These are phyloP conservation scores for Acleris laterana DNA, from an alignment of 2,888 invertebrate genomes.

Conservation along the genomic window DNA sequence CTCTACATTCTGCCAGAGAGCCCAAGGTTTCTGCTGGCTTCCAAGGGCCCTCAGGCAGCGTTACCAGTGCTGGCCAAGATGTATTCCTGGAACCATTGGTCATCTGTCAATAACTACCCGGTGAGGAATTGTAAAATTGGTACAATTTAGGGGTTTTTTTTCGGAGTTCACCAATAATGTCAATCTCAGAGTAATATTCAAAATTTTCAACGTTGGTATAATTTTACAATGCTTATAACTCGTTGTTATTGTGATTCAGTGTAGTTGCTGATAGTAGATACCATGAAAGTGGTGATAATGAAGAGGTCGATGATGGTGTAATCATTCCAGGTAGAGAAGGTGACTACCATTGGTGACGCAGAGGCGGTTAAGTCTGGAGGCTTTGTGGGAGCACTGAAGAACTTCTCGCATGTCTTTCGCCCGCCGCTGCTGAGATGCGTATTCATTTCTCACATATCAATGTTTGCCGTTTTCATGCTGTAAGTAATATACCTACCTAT, in stretches of 20 bases:
- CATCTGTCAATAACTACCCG: slow-evolving; percentile 63
- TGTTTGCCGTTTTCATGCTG: slow-evolving; percentile 81
- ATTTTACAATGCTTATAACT: no score
- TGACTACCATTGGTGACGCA: slow-evolving; percentile 49
- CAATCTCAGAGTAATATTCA: no score
- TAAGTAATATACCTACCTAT: slow-evolving; percentile 55
- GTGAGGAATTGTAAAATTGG: slow-evolving; percentile 55
- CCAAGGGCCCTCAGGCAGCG: slow-evolving; percentile 85
- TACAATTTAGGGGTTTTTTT: no score
- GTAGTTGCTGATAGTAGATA: no score
- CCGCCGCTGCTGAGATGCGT: slow-evolving; percentile 72
- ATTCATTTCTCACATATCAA: slow-evolving; percentile 69
- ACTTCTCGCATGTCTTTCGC: slow-evolving; percentile 63
- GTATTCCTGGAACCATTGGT: slow-evolving; percentile 75
- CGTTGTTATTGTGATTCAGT: no score
- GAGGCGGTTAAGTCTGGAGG: slow-evolving; percentile 56
- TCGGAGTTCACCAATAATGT: no score
- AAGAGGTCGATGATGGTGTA: background rate
- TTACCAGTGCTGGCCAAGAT: slow-evolving; percentile 85
- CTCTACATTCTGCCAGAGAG: slow-evolving; percentile 88
- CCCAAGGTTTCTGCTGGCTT: slow-evolving; percentile 88
- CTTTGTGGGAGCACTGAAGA: slow-evolving; percentile 67
- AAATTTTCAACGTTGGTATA: no score
- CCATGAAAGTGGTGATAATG: no score
- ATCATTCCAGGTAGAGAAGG: slow-evolving; percentile 60